A percentile compares a stretch with the other conserved stretches of the same genome.
Conservation (phyloP, 2,113 vertebrate genomes). For the Calcarius ornatus region DNA sequence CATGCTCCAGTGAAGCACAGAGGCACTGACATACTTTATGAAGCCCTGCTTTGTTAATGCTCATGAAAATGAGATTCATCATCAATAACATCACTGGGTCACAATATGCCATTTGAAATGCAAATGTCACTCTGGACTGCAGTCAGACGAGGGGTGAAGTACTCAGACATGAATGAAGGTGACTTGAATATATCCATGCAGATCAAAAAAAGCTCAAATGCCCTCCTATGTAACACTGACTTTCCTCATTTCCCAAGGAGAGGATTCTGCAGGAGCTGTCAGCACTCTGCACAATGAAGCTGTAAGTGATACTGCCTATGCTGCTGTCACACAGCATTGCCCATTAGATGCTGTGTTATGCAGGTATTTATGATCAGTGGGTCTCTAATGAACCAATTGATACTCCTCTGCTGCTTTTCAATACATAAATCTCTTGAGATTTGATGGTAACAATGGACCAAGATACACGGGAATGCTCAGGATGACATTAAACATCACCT, state of each 20-base stretch:
- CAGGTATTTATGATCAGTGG: neutral
- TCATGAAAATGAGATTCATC: neutral
- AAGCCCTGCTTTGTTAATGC: neutral
- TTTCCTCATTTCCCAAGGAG: conserved; percentile 11
- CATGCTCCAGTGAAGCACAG: conserved; percentile 21
- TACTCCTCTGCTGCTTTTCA: neutral
- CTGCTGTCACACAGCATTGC: neutral
- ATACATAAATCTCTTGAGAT: neutral
- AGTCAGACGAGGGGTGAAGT: neutral
- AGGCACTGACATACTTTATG: neutral
- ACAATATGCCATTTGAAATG: neutral
- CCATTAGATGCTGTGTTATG: neutral
- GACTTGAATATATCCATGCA: neutral
- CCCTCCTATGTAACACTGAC: neutral
- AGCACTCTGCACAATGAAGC: conserved; percentile 4
- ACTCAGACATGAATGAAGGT: neutral
- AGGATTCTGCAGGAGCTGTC: conserved; percentile 1
- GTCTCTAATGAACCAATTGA: neutral
- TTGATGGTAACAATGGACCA: neutral
- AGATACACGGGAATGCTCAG: neutral
- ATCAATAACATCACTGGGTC: neutral
- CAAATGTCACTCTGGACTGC: neutral
- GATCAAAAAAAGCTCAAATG: neutral
- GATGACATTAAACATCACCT: neutral
- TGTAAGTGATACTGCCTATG: neutral